Base-by-base conservation (phyloP, 2,888 invertebrate genomes). In the Catocala nupta region DNA sequence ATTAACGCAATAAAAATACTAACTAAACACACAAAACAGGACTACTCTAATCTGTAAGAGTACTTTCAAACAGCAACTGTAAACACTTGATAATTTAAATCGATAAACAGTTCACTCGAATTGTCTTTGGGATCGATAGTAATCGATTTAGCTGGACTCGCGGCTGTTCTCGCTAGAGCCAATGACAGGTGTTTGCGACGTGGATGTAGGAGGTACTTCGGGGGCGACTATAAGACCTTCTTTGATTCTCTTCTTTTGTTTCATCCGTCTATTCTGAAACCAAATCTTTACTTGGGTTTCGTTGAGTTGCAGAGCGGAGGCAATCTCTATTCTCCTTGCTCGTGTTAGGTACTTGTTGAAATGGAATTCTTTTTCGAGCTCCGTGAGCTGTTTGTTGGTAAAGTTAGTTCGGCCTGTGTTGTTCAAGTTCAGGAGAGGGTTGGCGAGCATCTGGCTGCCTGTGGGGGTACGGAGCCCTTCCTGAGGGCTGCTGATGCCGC, bases 181-280 rank as follows among this genome's bases (percentile, higher is more conserved):
- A 13, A 91, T 81, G 11, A 80, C 74, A 64, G 84, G 90, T 44
- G 91, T 83, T 69, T 90, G 93, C 63, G 93, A 82, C 68, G 89
- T 82, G 36, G 91, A 82, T 63, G 93, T 73, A 0, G 95, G 93
- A 10, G 95, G 94, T 51, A 95, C 95, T 57, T 94, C 94, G 2
- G 94, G 90, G 0, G 94, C 90, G 0, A 91, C 91, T 71, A 97
- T 96, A 7, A 98, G 94, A 0, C 98, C 98, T 84, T 99, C 99
- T 93, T 99, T 99, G 95, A 98, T 98, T 71, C 99, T 95, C 88
- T 99, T 99, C 95, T 99, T 99, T 87, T 99, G 99, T 90, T 99
- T 99, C 99, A 99, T 99, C 80, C 99, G 95, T 77, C 99, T 95
- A 88, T 99, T 99, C 91, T 99, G 99, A 89, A 99, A 99, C 99